Percentiles rank a stretch among this genome's conserved stretches.
phyloP scores from a whole-genome alignment of 2,888 invertebrate genomes.

The Anoplius nigerrimus region DNA sequence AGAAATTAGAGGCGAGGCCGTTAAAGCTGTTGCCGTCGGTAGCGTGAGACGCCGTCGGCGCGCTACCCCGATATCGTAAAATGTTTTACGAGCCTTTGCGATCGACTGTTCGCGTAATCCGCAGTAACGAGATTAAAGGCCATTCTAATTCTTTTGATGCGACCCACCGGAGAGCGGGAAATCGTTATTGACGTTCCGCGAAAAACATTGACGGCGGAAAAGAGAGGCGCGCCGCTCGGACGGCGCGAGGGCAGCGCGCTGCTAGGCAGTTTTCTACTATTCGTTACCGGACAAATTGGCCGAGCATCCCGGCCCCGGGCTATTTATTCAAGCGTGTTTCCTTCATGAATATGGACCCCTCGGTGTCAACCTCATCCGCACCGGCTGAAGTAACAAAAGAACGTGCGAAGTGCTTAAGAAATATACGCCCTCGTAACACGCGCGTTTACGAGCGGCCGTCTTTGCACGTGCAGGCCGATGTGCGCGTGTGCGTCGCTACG shows the following conservation, averaged over 20 bases:
- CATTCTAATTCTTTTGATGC: no score
- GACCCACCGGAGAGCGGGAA: no score
- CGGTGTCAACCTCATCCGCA: slow-evolving; percentile 20
- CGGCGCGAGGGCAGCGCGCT: slow-evolving; percentile 1
- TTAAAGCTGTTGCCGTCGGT: no score
- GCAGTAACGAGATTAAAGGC: no score
- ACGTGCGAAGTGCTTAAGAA: slow-evolving; percentile 34
- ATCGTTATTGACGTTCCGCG: slow-evolving; percentile 6
- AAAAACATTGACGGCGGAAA: slow-evolving; percentile 10
- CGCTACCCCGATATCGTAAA: no score
- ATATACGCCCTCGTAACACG: slow-evolving; percentile 20
- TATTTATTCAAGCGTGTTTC: slow-evolving; percentile 44
- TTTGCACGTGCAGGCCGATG: neutral
- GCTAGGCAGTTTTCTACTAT: slow-evolving; percentile 19
- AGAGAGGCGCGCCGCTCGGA: neutral
- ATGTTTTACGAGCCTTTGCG: neutral
- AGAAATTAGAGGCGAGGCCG: no score
- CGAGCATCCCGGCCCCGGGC: slow-evolving; percentile 23
- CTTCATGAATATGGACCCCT: slow-evolving; percentile 52
- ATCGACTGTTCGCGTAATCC: no score
- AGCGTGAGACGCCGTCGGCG: no score
- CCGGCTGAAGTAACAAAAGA: slow-evolving; percentile 30
- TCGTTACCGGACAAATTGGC: slow-evolving; percentile 43
- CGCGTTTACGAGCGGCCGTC: slow-evolving; percentile 11
- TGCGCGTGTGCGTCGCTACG: neutral